phyloP scores from a whole-genome alignment of 2,113 vertebrate species.

The Salvelinus namaycush region DNA sequence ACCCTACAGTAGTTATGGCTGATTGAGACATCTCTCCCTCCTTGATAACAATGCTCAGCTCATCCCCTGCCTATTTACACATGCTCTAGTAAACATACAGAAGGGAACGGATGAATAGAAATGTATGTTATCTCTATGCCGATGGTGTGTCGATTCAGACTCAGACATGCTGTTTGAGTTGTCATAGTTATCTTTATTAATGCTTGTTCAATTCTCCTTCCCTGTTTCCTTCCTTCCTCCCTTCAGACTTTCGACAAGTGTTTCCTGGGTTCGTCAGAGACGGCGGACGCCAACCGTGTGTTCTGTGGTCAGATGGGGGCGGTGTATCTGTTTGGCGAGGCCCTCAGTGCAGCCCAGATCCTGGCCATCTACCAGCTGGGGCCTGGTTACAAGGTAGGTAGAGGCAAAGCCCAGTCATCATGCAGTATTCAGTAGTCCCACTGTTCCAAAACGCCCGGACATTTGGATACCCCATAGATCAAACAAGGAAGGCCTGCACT shows the following conservation, averaged over 20 bases:
- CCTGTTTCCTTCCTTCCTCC: neutral
- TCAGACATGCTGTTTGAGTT: neutral
- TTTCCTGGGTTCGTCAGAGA: conserved; percentile 97
- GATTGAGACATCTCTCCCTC: neutral
- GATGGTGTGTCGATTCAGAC: neutral
- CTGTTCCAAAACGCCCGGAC: too few species aligned
- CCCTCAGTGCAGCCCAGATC: conserved; percentile 95
- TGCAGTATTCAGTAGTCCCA: too few species aligned
- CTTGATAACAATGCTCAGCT: neutral
- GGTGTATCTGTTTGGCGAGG: conserved; percentile 94
- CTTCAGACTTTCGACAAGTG: conserved; percentile 97
- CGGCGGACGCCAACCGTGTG: conserved; percentile 91
- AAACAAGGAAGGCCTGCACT: too few species aligned
- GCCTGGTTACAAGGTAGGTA: conserved; percentile 90
- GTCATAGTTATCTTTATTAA: neutral
- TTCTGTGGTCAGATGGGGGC: conserved; percentile 98
- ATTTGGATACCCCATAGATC: too few species aligned
- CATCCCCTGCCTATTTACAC: neutral
- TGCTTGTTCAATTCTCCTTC: neutral
- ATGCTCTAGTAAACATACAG: neutral
- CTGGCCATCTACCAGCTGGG: conserved; percentile 97
- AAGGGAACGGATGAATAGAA: neutral
- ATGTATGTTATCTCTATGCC: neutral
- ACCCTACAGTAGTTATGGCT: too few species aligned
- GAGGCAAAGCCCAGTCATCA: neutral